A percentile compares a stretch with the other conserved stretches of the same genome.
phyloP scores from a whole-genome alignment of 2,888 invertebrate species.

The Cistogaster globosa region DNA sequence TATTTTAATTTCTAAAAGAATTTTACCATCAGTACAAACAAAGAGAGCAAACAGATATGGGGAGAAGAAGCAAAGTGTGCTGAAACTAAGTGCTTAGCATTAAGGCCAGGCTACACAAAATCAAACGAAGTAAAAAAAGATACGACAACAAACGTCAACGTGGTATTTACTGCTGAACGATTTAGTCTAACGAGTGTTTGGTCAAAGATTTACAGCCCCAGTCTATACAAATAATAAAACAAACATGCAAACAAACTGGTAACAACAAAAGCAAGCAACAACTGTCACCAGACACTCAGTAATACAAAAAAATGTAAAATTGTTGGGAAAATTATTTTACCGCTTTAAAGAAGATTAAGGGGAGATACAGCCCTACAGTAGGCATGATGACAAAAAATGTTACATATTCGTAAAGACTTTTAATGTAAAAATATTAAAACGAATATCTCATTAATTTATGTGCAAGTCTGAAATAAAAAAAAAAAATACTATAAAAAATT shows the following conservation, averaged over 20 bases:
- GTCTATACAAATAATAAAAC: slow-evolving; percentile 29
- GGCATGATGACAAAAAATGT: background rate
- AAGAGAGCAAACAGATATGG: background rate
- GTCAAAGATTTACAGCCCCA: slow-evolving; percentile 62
- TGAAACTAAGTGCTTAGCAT: slow-evolving; percentile 26
- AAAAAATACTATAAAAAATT: too few relatives aligned
- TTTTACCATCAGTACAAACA: background rate
- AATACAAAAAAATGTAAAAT: background rate
- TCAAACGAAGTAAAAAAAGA: background rate
- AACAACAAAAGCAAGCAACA: slow-evolving; percentile 55
- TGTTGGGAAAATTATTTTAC: slow-evolving; percentile 15
- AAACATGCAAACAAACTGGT: slow-evolving; percentile 25
- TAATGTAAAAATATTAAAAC: too few relatives aligned
- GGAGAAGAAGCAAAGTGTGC: background rate
- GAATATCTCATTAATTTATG: too few relatives aligned
- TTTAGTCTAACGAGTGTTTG: slow-evolving; percentile 67
- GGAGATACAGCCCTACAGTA: background rate
- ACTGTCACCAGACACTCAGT: slow-evolving; percentile 48
- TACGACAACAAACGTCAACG: slow-evolving; percentile 57
- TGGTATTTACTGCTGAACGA: slow-evolving; percentile 67
- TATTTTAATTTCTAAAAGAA: slow-evolving; percentile 21
- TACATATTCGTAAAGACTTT: background rate
- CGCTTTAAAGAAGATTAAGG: slow-evolving; percentile 4
- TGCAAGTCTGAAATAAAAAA: too few relatives aligned
- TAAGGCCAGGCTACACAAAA: slow-evolving; percentile 3